Evolutionary conservation across 2,113 vertebrate genomes (phyloP), one percentile per base, ranked within the genome.

Genomic region (Scortum barcoo): DNA sequence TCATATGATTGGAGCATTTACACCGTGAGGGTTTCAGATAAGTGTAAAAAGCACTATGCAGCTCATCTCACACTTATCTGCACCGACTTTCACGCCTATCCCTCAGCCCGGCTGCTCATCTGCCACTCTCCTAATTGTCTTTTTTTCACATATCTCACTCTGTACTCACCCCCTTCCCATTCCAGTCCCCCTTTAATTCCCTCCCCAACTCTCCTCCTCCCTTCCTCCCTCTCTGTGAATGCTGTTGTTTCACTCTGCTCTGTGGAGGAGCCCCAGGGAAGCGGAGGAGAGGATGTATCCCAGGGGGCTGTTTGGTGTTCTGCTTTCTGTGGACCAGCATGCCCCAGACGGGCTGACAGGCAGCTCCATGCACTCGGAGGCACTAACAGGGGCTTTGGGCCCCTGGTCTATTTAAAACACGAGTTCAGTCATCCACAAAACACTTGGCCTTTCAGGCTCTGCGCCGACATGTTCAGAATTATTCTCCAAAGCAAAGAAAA

Each of bases 291-390:
- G 87, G 89, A 90, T 87, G 86, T 91, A 71, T 86, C 86, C 85
- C 83, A 81, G 80, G 78, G 84, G 80, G 76, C 48, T 80, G 70
- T 75, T 86, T 83, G 82, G 71, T 78, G 85, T 72, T 89, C 74
- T 83, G 81, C 83, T 86, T 88, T 89, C 86, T 86, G 85, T 86
- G 80, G 85, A 88, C 76, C 88, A 87, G 86, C 89, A 85, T 79
- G 80, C 54, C 62, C 83, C 76, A 72, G 81, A 80, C 70, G 20
- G 78, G 38, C 76, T 80, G 81, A 80, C 82, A 78, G 73, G 75
- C 86, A 76, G 70, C 71, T 76, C 85, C 57, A 20, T 70, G 72
- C 54, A 81, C 70, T 65, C 7, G 11, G 60, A 76, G 72, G 57
- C 61, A 73, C 68, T 30, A 68, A 66, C 72, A 76, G 44, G 83